Evolutionary conservation across 92 coral and sea anemone genomes (phyloP).

Genomic region (Phenganax marumi): DNA sequence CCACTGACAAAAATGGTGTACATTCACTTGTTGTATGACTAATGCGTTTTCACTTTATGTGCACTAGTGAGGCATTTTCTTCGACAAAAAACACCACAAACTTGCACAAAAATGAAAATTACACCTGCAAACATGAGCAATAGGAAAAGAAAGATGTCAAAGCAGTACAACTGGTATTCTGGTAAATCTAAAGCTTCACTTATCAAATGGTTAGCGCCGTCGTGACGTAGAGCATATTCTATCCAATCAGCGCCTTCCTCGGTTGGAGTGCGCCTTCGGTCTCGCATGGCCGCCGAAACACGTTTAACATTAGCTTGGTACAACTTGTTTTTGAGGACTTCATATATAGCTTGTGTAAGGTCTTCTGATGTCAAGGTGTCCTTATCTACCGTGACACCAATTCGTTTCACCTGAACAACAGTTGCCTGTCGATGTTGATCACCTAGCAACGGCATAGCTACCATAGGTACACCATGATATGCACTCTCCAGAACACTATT

Average conservation of each 20-base stretch:
- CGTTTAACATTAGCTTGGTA: conserved; percentile 54
- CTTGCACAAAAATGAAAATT: conserved; percentile 15
- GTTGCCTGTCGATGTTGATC: conserved; percentile 76
- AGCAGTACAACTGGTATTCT: conserved; percentile 57
- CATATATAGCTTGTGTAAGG: conserved; percentile 51
- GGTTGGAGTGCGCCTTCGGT: conserved; percentile 61
- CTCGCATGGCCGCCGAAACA: conserved; percentile 58
- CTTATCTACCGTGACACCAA: conserved; percentile 57
- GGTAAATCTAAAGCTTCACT: conserved; percentile 67
- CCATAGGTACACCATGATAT: conserved; percentile 77
- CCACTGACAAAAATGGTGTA: too few relatives aligned
- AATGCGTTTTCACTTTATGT: background rate
- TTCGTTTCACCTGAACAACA: conserved; percentile 58
- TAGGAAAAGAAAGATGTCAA: conserved; percentile 59
- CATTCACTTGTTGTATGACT: too few relatives aligned
- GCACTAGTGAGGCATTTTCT: background rate
- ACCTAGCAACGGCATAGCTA: conserved; percentile 67
- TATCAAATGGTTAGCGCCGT: conserved; percentile 71
- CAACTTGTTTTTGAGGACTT: conserved; percentile 47
- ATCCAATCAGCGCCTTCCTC: conserved; percentile 80
- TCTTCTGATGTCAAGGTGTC: conserved; percentile 48
- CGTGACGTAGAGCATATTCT: conserved; percentile 65
- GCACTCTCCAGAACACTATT: conserved; percentile 69
- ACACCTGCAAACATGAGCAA: conserved; percentile 28
- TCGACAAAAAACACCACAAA: conserved; percentile 36